A percentile compares a stretch with the other conserved stretches of the same genome.
Conservation (phyloP, 35 echinoderm and acorn worm genomes). For the Eucidaris tribuloides region DNA sequence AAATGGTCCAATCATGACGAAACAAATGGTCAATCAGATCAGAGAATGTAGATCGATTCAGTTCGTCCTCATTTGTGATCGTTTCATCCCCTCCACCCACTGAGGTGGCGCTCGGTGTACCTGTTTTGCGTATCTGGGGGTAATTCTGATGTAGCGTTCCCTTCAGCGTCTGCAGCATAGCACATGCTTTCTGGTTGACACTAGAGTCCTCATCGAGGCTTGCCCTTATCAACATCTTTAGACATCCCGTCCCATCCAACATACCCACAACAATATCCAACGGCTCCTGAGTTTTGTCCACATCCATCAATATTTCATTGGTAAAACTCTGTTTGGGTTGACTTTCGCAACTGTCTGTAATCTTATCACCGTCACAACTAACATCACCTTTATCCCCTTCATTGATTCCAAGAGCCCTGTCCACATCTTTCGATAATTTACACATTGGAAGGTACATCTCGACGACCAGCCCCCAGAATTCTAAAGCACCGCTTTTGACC, state of each 20-base stretch:
- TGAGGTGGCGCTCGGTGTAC: neutral
- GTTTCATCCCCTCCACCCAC: neutral
- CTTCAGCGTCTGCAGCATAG: neutral
- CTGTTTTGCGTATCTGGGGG: neutral
- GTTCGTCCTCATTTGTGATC: too few species aligned
- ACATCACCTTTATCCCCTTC: neutral
- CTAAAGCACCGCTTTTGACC: neutral
- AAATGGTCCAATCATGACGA: neutral
- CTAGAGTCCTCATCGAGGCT: conserved; percentile 2
- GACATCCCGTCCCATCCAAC: neutral
- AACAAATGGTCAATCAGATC: conserved; percentile 16
- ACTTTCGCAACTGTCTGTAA: too few species aligned
- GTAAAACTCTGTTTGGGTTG: neutral
- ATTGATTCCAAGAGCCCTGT: neutral
- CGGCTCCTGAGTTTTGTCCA: neutral
- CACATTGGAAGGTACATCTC: neutral
- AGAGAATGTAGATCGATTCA: neutral
- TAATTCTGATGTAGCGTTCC: neutral
- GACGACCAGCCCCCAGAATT: neutral
- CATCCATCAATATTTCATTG: neutral
- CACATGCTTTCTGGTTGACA: neutral
- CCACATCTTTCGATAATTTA: neutral
- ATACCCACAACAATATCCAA: neutral
- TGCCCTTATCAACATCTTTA: neutral
- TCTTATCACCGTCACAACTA: neutral